Evolutionary conservation across 2,113 vertebrate species (phyloP).

Genomic region (Zeus faber): DNA sequence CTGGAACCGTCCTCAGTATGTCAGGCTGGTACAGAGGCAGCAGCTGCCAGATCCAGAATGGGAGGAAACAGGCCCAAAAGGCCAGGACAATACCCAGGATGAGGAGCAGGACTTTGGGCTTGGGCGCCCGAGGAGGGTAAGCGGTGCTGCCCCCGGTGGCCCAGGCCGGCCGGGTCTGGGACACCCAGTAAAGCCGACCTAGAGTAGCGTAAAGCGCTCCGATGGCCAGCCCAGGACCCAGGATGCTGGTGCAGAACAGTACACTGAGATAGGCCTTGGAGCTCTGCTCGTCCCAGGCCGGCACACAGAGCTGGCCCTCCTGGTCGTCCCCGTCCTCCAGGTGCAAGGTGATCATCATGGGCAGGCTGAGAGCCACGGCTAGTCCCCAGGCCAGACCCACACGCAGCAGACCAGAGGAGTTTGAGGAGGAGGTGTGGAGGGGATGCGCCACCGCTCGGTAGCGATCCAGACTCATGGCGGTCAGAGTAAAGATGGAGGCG

Average conservation of each 20-base stretch:
- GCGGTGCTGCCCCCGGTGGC: constrained; percentile 55
- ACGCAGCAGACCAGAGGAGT: constrained; percentile 70
- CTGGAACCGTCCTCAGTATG: constrained; percentile 70
- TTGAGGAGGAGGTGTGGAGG: constrained; percentile 71
- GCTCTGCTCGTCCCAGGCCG: constrained; percentile 81
- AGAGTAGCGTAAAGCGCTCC: constrained; percentile 77
- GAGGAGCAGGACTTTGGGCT: constrained; percentile 80
- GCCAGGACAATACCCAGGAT: constrained; percentile 80
- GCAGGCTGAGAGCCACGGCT: constrained; percentile 78
- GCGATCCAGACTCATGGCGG: constrained; percentile 80
- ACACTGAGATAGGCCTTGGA: constrained; percentile 79
- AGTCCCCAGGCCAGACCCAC: constrained; percentile 78
- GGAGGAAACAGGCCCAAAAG: constrained; percentile 85
- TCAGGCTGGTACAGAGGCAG: constrained; percentile 78
- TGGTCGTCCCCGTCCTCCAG: constrained; percentile 77
- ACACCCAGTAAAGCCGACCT: constrained; percentile 81
- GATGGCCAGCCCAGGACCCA: constrained; percentile 80
- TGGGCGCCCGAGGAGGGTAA: constrained; percentile 73
- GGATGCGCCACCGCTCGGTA: constrained; percentile 79
- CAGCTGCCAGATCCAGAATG: constrained; percentile 86
- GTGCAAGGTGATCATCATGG: constrained; percentile 84
- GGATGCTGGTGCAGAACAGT: constrained; percentile 82
- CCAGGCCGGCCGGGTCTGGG: constrained; percentile 75
- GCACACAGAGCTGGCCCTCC: constrained; percentile 76
- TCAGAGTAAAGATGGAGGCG: constrained; percentile 83